These are phyloP conservation scores for Drosophila vallismaia DNA, from an alignment of 2,888 invertebrate genomes.

Conservation along the genomic window DNA sequence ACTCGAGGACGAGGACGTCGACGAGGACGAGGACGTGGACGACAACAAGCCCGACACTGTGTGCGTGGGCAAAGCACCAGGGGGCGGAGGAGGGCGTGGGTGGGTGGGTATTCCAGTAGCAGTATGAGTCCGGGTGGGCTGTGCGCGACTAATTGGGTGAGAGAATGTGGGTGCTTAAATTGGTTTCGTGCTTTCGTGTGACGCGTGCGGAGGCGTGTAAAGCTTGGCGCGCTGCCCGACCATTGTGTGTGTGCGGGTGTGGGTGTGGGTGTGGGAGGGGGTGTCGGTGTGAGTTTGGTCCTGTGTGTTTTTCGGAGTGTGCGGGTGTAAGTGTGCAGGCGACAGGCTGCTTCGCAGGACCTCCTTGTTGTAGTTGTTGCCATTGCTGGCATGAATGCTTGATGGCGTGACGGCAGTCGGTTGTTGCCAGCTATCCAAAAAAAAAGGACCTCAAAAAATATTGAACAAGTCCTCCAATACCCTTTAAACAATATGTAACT, in stretches of 20 bases:
- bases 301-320: slow-evolving; percentile 5
- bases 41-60: slow-evolving; percentile 43
- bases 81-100: slow-evolving; percentile 21
- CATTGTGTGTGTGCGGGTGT: slow-evolving; percentile 31
- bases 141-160: slow-evolving; percentile 83
- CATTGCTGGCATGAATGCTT: slow-evolving; percentile 71
- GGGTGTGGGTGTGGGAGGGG: slow-evolving; percentile 24
- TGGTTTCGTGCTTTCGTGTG: slow-evolving; percentile 78
- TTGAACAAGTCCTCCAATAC: slow-evolving; percentile 8
- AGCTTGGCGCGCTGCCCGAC: slow-evolving; percentile 46
- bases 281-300: slow-evolving; percentile 27
- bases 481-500: slow-evolving; percentile 1
- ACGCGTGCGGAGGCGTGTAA: slow-evolving; percentile 76
- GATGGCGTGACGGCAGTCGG: slow-evolving; percentile 77
- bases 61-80: slow-evolving; percentile 28
- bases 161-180: slow-evolving; percentile 81
- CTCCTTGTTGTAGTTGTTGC: slow-evolving; percentile 17
- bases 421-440: slow-evolving; percentile 74
- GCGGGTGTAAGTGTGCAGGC: slow-evolving; percentile 46
- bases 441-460: slow-evolving; percentile 27
- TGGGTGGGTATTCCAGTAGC: slow-evolving; percentile 1
- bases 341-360: slow-evolving; percentile 42
- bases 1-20: slow-evolving; percentile 51
- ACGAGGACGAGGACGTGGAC: slow-evolving; percentile 44
- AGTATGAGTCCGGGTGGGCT: slow-evolving; percentile 48